Conservation (phyloP, 2,888 invertebrate genomes). For the Alentia gelatinosa region DNA sequence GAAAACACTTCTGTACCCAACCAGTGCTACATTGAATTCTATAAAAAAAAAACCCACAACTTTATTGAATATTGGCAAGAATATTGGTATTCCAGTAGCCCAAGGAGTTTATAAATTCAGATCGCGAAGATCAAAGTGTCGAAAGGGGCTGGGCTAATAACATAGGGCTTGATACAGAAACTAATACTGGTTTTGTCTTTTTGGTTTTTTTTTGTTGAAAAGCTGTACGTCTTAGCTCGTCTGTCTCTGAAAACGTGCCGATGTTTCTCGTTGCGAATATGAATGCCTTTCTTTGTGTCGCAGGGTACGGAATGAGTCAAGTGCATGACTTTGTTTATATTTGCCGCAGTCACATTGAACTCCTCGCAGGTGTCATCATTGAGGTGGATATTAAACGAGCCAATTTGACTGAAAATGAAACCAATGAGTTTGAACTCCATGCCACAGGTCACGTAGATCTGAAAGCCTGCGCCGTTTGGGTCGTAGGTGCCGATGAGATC, state of each 20-base stretch:
- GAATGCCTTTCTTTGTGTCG: background rate
- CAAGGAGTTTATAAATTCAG: too few species aligned
- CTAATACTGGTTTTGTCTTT: background rate
- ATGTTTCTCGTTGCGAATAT: background rate
- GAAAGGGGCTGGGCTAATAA: background rate
- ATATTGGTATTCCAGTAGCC: too few species aligned
- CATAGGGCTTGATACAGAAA: background rate
- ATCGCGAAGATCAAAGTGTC: background rate
- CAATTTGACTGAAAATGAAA: background rate
- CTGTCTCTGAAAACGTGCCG: background rate
- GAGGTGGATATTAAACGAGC: background rate
- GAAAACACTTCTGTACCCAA: too few species aligned
- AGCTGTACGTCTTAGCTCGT: background rate
- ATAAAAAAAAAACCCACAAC: too few species aligned
- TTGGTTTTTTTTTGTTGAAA: background rate
- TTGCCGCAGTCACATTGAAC: background rate
- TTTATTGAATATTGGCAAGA: too few species aligned
- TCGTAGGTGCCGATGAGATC: background rate
- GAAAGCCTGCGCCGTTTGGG: background rate
- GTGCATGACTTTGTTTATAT: background rate
- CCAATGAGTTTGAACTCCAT: background rate
- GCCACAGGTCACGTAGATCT: background rate
- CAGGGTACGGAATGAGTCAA: background rate
- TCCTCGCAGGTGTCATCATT: background rate
- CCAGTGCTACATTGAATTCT: too few species aligned